Percentiles rank a stretch among this genome's conserved stretches.
phyloP scores from a whole-genome alignment of 1,140 invertebrate genomes.

The Phymorhynchus buccinoides region DNA sequence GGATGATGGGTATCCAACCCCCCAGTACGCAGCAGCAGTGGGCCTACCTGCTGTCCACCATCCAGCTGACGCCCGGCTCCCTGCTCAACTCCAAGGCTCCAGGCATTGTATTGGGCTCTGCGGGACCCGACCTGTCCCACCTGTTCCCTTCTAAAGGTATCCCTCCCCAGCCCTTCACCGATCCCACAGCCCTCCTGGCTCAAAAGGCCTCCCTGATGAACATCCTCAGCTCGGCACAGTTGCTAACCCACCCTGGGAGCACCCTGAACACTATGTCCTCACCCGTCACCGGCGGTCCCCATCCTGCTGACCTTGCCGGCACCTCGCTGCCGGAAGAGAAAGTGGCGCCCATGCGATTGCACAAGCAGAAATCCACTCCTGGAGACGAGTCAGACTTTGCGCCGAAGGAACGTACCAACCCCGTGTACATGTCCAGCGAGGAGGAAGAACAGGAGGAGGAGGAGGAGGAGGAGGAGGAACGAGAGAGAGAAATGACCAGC shows the following conservation, averaged over 20 bases:
- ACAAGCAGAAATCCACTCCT: not conserved
- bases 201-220: slow-evolving; percentile 7
- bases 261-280: not conserved
- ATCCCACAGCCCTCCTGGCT: slow-evolving; percentile 1
- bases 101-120: not conserved
- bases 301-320: not conserved
- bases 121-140: slow-evolving; percentile 3
- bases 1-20: slow-evolving; percentile 56
- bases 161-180: not conserved
- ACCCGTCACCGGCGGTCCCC: not conserved
- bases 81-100: not conserved
- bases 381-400: not conserved
- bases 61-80: not conserved
- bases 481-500: not conserved
- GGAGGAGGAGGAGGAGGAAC: not conserved
- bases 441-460: slow-evolving; percentile 28
- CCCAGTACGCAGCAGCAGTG: slow-evolving; percentile 52
- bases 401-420: slow-evolving; percentile 25
- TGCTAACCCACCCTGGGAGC: not conserved
- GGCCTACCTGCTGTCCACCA: slow-evolving; percentile 49
- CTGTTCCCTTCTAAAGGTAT: not conserved
- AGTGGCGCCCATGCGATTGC: not conserved
- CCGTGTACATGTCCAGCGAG: slow-evolving; percentile 44
- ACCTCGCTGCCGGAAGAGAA: not conserved
- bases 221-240: not conserved